Base-by-base conservation (phyloP, 2,113 vertebrate genomes). In the Eurystomus gularis region DNA sequence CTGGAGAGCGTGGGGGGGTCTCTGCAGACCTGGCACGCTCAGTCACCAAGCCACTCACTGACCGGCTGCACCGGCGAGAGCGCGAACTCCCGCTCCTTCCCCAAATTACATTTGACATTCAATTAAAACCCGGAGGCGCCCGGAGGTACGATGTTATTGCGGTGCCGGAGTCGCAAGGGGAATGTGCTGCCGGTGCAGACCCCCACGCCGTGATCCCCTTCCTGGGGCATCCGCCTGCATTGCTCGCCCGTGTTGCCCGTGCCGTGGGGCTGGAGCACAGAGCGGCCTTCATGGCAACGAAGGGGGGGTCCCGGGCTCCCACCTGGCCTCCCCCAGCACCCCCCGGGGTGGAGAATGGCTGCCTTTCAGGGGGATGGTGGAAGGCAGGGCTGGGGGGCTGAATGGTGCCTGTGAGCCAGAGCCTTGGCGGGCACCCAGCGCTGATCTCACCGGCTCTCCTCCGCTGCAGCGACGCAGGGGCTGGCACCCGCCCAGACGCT, bases 1-100 rank as follows among this genome's bases (percentile, higher is more conserved):
- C 25, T 5, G 33, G 58, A 46, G 4, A 33, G 37, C 19, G 29
- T 13, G 23, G 6, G 23, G 24, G 28, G 11, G 29, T 68, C 93
- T 99, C 98, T 4, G 35, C 83, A 21, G 80, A 24, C 98, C 98
- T 1, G 98, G 98, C 96, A 98, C 98, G 24, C 98, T 98, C 2
- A 7, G 23, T 37, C 73, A 57, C 60, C n/a, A n/a, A n/a, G n/a
- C n/a, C n/a, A n/a, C 44, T 35, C 54, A 7, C 18, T 3, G 8
- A 64, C 58, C 29, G 10, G 14, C 94, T 44, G 90, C 54, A 0
- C 31, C 26, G 57, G 79, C 52, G 25, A 25, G 80, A 29, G 91
- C 33, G 13, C 49, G 3, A 93, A 66, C 93, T 75, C 82, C 49
- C 0, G 25, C 90, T 96, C 88, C 96, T 70, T 94, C 94, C 81